These are phyloP conservation scores for Haliclona indistincta DNA, from an alignment of 37 sponge, comb jelly and placozoan species.

Conservation along the genomic window DNA sequence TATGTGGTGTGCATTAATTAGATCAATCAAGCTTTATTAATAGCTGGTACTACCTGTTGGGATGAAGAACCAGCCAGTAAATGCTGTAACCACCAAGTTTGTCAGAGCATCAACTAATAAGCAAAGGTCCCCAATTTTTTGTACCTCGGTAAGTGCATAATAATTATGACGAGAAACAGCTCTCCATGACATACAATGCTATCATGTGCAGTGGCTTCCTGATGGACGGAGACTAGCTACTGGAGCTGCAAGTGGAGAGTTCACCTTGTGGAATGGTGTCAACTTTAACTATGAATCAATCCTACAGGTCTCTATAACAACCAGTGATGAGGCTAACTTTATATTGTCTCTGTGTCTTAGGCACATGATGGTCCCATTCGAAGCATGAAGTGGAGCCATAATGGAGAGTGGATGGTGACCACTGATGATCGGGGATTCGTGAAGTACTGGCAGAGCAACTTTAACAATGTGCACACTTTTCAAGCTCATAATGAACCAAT, in stretches of 20 bases:
- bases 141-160: slow-evolving; percentile 70
- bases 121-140: slow-evolving; percentile 90
- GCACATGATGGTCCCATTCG: slow-evolving; percentile 93
- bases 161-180: not conserved
- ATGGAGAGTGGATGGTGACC: slow-evolving; percentile 90
- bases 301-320: slow-evolving; percentile 66
- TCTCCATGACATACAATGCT: not conserved
- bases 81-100: slow-evolving; percentile 90
- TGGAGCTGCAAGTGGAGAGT: slow-evolving; percentile 94
- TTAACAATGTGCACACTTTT: slow-evolving; percentile 95
- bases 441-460: slow-evolving; percentile 99
- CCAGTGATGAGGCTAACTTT: not conserved
- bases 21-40: not conserved
- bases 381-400: slow-evolving; percentile 90
- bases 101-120: slow-evolving; percentile 87
- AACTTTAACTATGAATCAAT: slow-evolving; percentile 94
- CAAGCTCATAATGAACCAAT: slow-evolving; percentile 95
- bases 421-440: slow-evolving; percentile 89
- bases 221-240: slow-evolving; percentile 94
- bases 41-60: slow-evolving; percentile 68
- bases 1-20: not conserved
- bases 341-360: slow-evolving; percentile 20
- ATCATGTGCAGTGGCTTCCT: slow-evolving; percentile 84
- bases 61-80: slow-evolving; percentile 66
- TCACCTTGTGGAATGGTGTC: slow-evolving; percentile 96